These are phyloP conservation scores for Lutraria lutraria DNA, from an alignment of 2,888 invertebrate genomes.

Conservation along the genomic window DNA sequence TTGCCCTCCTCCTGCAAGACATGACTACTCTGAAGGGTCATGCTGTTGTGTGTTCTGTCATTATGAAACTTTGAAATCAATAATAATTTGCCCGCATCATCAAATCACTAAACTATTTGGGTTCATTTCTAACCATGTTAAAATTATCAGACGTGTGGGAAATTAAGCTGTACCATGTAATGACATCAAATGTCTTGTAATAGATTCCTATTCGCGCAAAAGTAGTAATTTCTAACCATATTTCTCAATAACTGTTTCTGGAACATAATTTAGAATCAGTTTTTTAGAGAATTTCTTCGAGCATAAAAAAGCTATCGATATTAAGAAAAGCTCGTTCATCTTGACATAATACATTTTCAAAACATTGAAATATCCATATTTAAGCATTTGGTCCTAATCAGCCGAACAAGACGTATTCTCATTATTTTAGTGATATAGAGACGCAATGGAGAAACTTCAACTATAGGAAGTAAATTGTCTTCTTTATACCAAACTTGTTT, in stretches of 20 bases:
- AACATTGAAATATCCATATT: too few species aligned
- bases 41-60: not conserved
- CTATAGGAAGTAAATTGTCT: too few species aligned
- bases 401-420: too few species aligned
- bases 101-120: not conserved
- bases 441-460: too few species aligned
- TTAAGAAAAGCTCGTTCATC: too few species aligned
- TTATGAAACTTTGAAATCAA: not conserved
- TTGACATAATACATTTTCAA: too few species aligned
- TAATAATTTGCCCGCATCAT: not conserved
- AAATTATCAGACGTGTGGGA: not conserved
- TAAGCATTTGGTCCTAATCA: too few species aligned
- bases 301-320: too few species aligned
- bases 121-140: not conserved
- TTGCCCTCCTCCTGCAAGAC: too few species aligned
- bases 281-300: not conserved
- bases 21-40: too few species aligned
- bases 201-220: not conserved
- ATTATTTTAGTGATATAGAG: too few species aligned
- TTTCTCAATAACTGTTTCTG: not conserved
- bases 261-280: not conserved
- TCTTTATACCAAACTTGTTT: too few species aligned
- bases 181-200: not conserved
- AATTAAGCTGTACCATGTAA: not conserved
- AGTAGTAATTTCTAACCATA: not conserved